Percentiles rank a stretch among this genome's conserved stretches.
Evolutionary conservation across 2,797 vertebrate species (phyloP).

Genomic region (Pygocentrus nattereri): DNA sequence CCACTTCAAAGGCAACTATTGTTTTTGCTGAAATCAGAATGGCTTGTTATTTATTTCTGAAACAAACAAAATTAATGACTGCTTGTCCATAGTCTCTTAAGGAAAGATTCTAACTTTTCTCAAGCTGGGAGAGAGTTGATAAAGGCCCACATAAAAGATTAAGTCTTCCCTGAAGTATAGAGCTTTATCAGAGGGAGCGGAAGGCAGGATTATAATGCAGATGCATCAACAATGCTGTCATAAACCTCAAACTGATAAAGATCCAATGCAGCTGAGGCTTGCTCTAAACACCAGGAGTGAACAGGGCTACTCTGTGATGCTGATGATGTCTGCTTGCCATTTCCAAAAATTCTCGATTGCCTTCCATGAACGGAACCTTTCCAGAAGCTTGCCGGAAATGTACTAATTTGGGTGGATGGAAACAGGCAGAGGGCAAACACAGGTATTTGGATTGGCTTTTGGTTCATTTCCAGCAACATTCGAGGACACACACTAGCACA

Average conservation of each 20-base stretch:
- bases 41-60: constrained; percentile 3
- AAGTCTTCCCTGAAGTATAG: constrained; percentile 59
- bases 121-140: constrained; percentile 54
- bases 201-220: constrained; percentile 72
- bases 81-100: constrained; percentile 39
- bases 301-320: constrained; percentile 10
- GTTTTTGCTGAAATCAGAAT: constrained; percentile 16
- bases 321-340: not conserved
- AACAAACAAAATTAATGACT: constrained; percentile 40
- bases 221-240: constrained; percentile 71
- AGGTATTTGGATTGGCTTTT: constrained; percentile 11
- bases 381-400: constrained; percentile 1
- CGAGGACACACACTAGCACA: not conserved
- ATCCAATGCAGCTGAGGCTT: constrained; percentile 66
- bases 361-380: constrained; percentile 1
- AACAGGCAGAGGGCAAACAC: not conserved
- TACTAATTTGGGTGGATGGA: not conserved
- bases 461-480: not conserved
- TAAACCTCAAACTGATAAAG: constrained; percentile 64
- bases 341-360: constrained; percentile 9
- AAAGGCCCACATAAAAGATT: constrained; percentile 61
- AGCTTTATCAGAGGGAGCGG: constrained; percentile 64
- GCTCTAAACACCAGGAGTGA: constrained; percentile 61
- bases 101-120: constrained; percentile 51
- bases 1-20: constrained; percentile 27